phyloP scores from a whole-genome alignment of 2,797 vertebrate genomes.

The Chaunax sp. region DNA sequence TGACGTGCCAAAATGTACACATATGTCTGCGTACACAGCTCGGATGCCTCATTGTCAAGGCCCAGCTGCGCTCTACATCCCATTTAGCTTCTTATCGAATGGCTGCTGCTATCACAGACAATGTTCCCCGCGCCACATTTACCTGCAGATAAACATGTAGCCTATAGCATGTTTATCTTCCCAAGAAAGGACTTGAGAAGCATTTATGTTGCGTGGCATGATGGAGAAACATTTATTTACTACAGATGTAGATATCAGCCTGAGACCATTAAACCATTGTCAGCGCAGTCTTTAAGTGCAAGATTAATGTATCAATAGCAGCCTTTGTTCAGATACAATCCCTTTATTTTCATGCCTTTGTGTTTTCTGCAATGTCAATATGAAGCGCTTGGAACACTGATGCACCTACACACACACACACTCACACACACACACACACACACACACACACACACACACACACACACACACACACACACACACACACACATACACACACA shows the following conservation, averaged over 20 bases:
- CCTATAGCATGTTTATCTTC: slow-evolving; percentile 45
- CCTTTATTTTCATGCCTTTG: slow-evolving; percentile 21
- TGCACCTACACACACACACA: background rate
- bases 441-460: background rate
- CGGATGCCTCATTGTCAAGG: slow-evolving; percentile 20
- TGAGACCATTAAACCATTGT: slow-evolving; percentile 37
- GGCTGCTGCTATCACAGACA: slow-evolving; percentile 15
- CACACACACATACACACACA: background rate
- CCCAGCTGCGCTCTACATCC: background rate
- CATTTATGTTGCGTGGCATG: slow-evolving; percentile 30
- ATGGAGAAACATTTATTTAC: slow-evolving; percentile 2
- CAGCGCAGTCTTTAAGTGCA: slow-evolving; percentile 24
- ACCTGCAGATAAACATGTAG: slow-evolving; percentile 58
- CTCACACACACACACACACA: background rate
- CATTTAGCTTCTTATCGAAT: slow-evolving; percentile 48
- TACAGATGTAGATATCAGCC: slow-evolving; percentile 14
- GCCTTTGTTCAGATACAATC: slow-evolving; percentile 26
- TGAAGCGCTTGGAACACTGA: slow-evolving; percentile 1
- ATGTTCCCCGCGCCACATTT: slow-evolving; percentile 19
- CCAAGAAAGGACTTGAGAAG: slow-evolving; percentile 8
- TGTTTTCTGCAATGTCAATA: slow-evolving; percentile 31
- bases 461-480: background rate
- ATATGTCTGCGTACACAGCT: background rate
- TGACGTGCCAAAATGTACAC: slow-evolving; percentile 21
- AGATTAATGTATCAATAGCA: slow-evolving; percentile 38